Conservation (phyloP, 1,140 invertebrate species). For the Rhizoglyphus robini region DNA sequence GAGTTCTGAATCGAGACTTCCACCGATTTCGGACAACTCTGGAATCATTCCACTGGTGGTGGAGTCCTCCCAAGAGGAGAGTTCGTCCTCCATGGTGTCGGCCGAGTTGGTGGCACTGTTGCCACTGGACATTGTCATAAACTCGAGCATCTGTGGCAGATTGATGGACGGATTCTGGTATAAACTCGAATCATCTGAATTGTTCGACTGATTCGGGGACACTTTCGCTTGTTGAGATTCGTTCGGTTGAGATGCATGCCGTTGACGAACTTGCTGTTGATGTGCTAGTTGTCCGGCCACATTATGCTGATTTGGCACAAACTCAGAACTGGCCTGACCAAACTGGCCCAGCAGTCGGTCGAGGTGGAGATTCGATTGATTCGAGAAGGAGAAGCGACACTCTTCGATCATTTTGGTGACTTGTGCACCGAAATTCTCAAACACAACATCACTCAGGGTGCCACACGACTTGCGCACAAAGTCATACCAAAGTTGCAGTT, state of each 20-base stretch:
- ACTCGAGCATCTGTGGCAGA: not conserved
- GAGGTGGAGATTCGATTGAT: too few species aligned
- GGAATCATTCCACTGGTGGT: too few species aligned
- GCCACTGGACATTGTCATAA: not conserved
- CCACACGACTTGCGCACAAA: slow-evolving; percentile 16
- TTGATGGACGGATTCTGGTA: not conserved
- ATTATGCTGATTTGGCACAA: not conserved
- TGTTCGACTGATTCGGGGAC: not conserved
- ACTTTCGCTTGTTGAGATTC: not conserved
- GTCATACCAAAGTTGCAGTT: slow-evolving; percentile 24
- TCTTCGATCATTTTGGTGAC: slow-evolving; percentile 9
- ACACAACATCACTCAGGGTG: slow-evolving; percentile 7
- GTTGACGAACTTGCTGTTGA: not conserved
- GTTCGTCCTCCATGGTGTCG: not conserved
- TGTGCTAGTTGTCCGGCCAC: not conserved
- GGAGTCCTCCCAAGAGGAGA: not conserved
- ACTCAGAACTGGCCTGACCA: too few species aligned
- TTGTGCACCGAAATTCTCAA: slow-evolving; percentile 13
- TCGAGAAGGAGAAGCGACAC: too few species aligned
- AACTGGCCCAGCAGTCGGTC: too few species aligned
- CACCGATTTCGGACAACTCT: too few species aligned
- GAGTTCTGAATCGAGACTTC: not conserved
- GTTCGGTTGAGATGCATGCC: not conserved
- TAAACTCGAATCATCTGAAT: not conserved
- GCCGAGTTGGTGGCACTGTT: not conserved